Percentiles rank a stretch among this genome's conserved stretches.
Conservation (phyloP, 2,113 vertebrate species). For the Dascyllus trimaculatus region DNA sequence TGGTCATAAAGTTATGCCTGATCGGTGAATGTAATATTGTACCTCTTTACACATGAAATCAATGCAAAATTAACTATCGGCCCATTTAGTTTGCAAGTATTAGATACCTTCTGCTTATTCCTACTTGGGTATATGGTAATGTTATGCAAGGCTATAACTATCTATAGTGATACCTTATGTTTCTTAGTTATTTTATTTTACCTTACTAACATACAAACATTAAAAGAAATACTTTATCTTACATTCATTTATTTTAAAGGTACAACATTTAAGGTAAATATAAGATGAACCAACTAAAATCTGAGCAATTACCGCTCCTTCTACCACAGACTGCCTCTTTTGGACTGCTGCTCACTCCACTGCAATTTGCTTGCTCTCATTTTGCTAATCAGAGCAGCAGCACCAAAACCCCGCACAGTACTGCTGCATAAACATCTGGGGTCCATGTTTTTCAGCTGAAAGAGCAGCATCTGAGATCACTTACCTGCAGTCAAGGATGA, state of each 20-base stretch:
- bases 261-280: not conserved
- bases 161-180: not conserved
- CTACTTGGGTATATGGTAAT: not conserved
- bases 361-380: not conserved
- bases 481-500: slow-evolving; percentile 50
- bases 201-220: not conserved
- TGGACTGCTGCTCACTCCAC: not conserved
- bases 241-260: not conserved
- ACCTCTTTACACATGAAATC: not conserved
- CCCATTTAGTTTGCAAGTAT: not conserved
- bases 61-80: not conserved
- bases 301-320: not conserved
- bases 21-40: not conserved
- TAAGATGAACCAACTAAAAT: slow-evolving; percentile 1
- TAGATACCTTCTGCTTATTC: not conserved
- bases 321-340: not conserved
- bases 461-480: slow-evolving; percentile 20
- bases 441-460: slow-evolving; percentile 36
- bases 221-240: slow-evolving; percentile 1
- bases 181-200: not conserved
- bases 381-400: slow-evolving; percentile 16
- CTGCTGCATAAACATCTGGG: slow-evolving; percentile 40
- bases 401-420: not conserved
- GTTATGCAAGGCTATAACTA: no score
- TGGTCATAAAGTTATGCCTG: no score